Base-by-base conservation (phyloP, 2,113 vertebrate species). In the Vulpes vulpes region DNA sequence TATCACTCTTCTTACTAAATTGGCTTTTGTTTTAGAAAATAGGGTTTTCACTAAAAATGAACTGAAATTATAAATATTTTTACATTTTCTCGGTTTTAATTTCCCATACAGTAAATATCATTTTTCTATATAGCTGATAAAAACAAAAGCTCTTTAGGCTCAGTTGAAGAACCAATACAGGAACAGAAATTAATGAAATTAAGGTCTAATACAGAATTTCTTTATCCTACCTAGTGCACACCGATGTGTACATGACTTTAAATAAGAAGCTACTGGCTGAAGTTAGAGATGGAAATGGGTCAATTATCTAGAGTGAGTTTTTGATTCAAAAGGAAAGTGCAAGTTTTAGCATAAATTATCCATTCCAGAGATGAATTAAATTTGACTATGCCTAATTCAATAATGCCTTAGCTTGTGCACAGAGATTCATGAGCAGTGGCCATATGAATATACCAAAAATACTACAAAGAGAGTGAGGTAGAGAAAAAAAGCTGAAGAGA, bases 41-140 rank as follows among this genome's bases (percentile, higher is more conserved):
- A 64, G 8, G 4, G 8, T 60, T 82, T 94, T 93, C 60, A 96
- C 30, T 84, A 38, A 91, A 95, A 92, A 89, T 91, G 25, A 83
- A 90, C 25, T 22, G 17, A 85, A 51, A 60, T 92, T 88, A 78
- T 55, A 88, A 22, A 55, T 80, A 49, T 14, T 17, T 74, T 79
- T 74, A 49, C 22, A 27, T 59, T n/a, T n/a, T 79, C 65, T 84
- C 60, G 22, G 14, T 73, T 96, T 95, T 57, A 27, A 83, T 59
- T 96, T 91, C 64, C 25, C 87, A 49, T 65, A 65, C 12, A 90
- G 2, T 51, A 96, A 96, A 55, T 78, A 94, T 22, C 35, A 81
- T 51, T 32, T 83, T 62, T 30, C 57, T 9, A 38, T 43, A 59
- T 2, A 23, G 27, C 9, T 53, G 15, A 80, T 32, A 82, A 60